phyloP scores from a whole-genome alignment of 2,797 vertebrate species.

The Lagodon rhomboides region DNA sequence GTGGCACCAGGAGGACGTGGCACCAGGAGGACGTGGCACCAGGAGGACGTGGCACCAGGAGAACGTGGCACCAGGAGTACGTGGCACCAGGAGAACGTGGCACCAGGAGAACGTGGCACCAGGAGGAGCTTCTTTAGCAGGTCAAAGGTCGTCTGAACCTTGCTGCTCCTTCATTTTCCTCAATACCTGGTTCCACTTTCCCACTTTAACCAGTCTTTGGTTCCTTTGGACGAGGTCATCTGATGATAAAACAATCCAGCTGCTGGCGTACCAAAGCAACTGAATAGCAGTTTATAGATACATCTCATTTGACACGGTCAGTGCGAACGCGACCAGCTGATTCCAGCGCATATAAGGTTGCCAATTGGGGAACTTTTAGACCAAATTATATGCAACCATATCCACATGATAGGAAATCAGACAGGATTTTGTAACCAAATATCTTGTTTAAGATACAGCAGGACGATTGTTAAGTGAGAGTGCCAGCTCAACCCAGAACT shows the following conservation, averaged over 20 bases:
- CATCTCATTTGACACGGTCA: background rate
- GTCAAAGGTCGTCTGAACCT: conserved; percentile 1
- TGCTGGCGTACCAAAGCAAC: background rate
- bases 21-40: background rate
- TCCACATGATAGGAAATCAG: background rate
- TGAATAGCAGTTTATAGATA: background rate
- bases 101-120: too few species aligned
- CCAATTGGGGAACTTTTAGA: background rate
- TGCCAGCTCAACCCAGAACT: background rate
- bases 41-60: too few species aligned
- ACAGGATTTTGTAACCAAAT: background rate
- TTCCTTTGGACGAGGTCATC: background rate
- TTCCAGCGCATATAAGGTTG: background rate
- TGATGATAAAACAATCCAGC: background rate
- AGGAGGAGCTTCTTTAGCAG: background rate
- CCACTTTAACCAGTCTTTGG: background rate
- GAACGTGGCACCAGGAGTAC: background rate
- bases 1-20: background rate
- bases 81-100: background rate
- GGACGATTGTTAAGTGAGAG: too few species aligned
- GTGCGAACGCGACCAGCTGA: background rate
- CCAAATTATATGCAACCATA: background rate
- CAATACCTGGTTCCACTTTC: background rate
- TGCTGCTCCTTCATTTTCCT: background rate
- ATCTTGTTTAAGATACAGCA: background rate